These are phyloP conservation scores for Zaprionus bogoriensis DNA, from an alignment of 2,888 invertebrate genomes.

Conservation along the genomic window DNA sequence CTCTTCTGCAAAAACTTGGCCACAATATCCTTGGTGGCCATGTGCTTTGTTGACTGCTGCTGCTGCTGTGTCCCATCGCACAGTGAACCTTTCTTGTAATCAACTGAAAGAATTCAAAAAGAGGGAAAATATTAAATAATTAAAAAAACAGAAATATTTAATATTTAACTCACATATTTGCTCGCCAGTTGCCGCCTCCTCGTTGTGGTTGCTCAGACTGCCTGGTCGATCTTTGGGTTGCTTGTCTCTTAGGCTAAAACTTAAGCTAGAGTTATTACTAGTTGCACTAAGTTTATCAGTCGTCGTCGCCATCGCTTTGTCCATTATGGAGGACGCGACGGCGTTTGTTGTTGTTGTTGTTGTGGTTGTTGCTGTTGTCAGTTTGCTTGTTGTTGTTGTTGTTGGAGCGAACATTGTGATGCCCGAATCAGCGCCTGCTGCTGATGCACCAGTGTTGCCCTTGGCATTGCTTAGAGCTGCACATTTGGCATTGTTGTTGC, in stretches of 20 bases:
- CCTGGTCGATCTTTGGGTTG: slow-evolving; percentile 43
- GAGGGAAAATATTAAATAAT: background rate
- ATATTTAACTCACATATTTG: slow-evolving; percentile 23
- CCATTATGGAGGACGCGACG: slow-evolving; percentile 32
- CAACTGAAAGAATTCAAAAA: slow-evolving; percentile 23
- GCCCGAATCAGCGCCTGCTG: slow-evolving; percentile 26
- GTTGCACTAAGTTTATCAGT: slow-evolving; percentile 79
- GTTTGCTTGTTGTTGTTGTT: slow-evolving; percentile 52
- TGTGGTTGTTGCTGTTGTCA: background rate
- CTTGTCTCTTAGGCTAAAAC: slow-evolving; percentile 70
- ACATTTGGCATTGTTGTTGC: slow-evolving; percentile 16
- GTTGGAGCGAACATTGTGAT: slow-evolving; percentile 45
- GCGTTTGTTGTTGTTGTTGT: slow-evolving; percentile 31
- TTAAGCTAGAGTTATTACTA: slow-evolving; percentile 74
- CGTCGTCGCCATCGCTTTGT: slow-evolving; percentile 53
- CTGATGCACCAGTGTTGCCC: slow-evolving; percentile 2
- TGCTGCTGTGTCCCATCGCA: slow-evolving; percentile 3
- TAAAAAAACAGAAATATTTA: background rate
- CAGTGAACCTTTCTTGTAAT: slow-evolving; percentile 7
- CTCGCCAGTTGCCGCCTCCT: slow-evolving; percentile 12
- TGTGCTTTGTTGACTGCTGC: slow-evolving; percentile 35
- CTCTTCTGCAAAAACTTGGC: slow-evolving; percentile 60
- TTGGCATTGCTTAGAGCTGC: slow-evolving; percentile 6
- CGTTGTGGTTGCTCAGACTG: slow-evolving; percentile 3
- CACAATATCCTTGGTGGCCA: slow-evolving; percentile 70